A percentile compares a stretch with the other conserved stretches of the same genome.
phyloP scores from a whole-genome alignment of 2,113 vertebrate species.

The Lepus americanus region DNA sequence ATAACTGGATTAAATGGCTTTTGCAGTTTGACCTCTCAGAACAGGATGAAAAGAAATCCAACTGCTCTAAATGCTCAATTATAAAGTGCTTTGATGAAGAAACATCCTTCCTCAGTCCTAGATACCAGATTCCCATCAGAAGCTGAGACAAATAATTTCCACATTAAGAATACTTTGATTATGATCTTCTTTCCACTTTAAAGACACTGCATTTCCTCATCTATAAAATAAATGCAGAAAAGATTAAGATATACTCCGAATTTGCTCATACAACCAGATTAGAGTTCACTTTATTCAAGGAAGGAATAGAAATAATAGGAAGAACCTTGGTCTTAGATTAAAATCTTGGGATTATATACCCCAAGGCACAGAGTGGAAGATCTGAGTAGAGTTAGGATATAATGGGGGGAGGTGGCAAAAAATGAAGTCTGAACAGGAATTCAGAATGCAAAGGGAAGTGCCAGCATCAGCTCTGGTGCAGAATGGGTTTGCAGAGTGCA shows the following conservation, averaged over 20 bases:
- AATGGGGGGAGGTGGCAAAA: accelerated
- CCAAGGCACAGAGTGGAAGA: not conserved
- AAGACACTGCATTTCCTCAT: not conserved
- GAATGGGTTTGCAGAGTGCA: not conserved
- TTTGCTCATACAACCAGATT: not conserved
- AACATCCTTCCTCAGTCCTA: slow-evolving; percentile 1
- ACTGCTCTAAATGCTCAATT: slow-evolving; percentile 66
- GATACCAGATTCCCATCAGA: slow-evolving; percentile 12
- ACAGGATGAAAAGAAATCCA: slow-evolving; percentile 64
- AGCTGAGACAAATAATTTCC: slow-evolving; percentile 47
- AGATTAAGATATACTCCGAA: not conserved
- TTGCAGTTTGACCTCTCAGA: slow-evolving; percentile 68
- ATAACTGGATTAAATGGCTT: slow-evolving; percentile 79
- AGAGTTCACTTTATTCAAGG: slow-evolving; percentile 26
- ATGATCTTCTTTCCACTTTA: slow-evolving; percentile 37
- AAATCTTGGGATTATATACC: not conserved
- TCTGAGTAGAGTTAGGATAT: not conserved
- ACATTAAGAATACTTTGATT: not conserved
- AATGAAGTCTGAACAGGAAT: not conserved
- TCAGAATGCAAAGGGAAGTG: not conserved
- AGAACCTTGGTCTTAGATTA: not conserved
- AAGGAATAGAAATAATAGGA: not conserved
- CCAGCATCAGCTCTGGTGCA: not conserved
- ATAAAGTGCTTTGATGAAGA: slow-evolving; percentile 47
- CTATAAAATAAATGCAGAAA: not conserved